phyloP scores from a whole-genome alignment of 2,888 invertebrate genomes.

The Bombylius discolor region DNA sequence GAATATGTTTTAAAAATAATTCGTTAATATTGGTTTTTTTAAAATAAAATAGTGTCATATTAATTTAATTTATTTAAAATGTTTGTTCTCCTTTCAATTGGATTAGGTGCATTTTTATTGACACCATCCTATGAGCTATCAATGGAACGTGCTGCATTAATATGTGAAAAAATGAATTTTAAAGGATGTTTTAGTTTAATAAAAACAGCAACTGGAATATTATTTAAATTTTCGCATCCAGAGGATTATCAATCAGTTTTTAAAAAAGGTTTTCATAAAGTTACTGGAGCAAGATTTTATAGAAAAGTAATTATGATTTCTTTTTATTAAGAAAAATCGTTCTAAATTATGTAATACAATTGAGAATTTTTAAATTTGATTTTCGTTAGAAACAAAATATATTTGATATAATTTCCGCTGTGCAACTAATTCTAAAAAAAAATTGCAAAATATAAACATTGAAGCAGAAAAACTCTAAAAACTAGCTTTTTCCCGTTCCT shows the following conservation, averaged over 20 bases:
- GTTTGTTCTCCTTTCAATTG: conserved; percentile 13
- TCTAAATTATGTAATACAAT: no score
- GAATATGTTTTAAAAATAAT: no score
- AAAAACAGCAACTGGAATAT: conserved; percentile 76
- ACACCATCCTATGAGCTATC: conserved; percentile 77
- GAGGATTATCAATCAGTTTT: conserved; percentile 77
- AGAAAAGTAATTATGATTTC: conserved; percentile 51
- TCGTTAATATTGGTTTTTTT: neutral
- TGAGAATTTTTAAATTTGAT: no score
- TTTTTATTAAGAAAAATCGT: neutral
- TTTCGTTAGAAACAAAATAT: no score
- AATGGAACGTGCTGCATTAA: conserved; percentile 72
- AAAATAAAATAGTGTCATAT: conserved; percentile 1
- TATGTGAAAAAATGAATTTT: conserved; percentile 82
- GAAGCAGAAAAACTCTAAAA: no score
- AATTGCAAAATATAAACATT: no score
- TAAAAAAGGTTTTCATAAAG: conserved; percentile 77
- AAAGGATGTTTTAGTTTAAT: conserved; percentile 75
- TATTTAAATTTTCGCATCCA: conserved; percentile 77
- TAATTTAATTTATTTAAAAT: no score
- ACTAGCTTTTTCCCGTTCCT: no score
- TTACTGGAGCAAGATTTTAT: conserved; percentile 73
- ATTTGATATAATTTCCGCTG: no score
- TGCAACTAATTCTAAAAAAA: no score
- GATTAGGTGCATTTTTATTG: conserved; percentile 59